These are phyloP conservation scores for Erythrolamprus reginae DNA, from an alignment of 2,113 vertebrate genomes.

Conservation along the genomic window DNA sequence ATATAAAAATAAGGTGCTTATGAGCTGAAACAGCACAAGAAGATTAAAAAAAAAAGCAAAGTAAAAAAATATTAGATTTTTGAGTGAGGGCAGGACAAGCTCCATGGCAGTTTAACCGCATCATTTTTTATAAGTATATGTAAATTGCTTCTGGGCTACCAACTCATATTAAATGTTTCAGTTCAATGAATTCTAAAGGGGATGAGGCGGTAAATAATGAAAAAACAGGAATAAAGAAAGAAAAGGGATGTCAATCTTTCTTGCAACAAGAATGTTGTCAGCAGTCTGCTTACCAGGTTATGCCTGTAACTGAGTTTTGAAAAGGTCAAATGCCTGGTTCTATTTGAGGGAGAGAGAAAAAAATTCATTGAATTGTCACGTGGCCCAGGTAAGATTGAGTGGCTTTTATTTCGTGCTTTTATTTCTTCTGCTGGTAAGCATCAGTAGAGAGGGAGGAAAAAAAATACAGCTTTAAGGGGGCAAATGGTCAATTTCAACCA, in stretches of 20 bases:
- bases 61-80: not conserved
- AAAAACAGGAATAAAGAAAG: conserved; percentile 46
- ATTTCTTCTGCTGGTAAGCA: no score
- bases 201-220: conserved; percentile 56
- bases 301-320: conserved; percentile 2
- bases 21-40: conserved; percentile 35
- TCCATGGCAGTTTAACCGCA: conserved; percentile 8
- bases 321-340: conserved; percentile 23
- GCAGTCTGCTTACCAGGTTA: not conserved
- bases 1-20: conserved; percentile 42
- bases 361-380: not conserved
- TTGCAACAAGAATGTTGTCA: conserved; percentile 4
- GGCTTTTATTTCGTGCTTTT: no score
- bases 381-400: not conserved
- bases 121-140: conserved; percentile 26
- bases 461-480: not conserved
- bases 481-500: not conserved
- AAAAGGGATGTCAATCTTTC: conserved; percentile 38
- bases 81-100: conserved; percentile 13
- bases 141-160: conserved; percentile 45
- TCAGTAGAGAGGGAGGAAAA: not conserved
- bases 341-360: not conserved
- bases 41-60: conserved; percentile 12
- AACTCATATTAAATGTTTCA: conserved; percentile 39
- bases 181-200: conserved; percentile 58